Percentiles rank a stretch among this genome's conserved stretches.
phyloP scores from a whole-genome alignment of 2,888 invertebrate species.

The Petrolisthes cinctipes region DNA sequence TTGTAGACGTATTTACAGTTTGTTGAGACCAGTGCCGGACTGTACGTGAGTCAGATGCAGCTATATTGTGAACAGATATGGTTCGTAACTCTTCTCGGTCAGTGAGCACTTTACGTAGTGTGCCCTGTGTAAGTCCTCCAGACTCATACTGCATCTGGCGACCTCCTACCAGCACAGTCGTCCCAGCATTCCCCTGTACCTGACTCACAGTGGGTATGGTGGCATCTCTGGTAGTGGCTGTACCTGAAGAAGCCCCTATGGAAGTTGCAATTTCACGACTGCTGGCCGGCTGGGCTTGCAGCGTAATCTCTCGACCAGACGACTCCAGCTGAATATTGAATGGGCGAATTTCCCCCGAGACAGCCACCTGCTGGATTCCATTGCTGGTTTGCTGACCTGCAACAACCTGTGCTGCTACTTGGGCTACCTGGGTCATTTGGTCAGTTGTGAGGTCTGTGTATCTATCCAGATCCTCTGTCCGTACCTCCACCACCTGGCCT shows the following conservation, averaged over 20 bases:
- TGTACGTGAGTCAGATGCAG: constrained; percentile 22
- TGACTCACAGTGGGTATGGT: constrained; percentile 44
- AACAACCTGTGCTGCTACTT: constrained; percentile 62
- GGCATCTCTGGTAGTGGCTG: constrained; percentile 40
- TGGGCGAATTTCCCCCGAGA: constrained; percentile 52
- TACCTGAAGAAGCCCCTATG: constrained; percentile 31
- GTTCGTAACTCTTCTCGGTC: constrained; percentile 47
- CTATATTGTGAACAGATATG: constrained; percentile 40
- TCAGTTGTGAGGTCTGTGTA: constrained; percentile 62
- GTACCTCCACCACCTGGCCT: constrained; percentile 64
- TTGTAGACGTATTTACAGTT: constrained; percentile 28
- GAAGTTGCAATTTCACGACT: constrained; percentile 32
- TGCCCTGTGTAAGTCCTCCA: constrained; percentile 39
- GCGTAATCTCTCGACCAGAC: constrained; percentile 43
- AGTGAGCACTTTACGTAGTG: constrained; percentile 51
- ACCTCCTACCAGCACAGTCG: constrained; percentile 50
- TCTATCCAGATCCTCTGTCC: constrained; percentile 58
- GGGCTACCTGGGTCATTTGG: constrained; percentile 60
- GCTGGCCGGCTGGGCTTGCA: constrained; percentile 28
- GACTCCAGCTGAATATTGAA: constrained; percentile 61
- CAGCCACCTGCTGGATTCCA: constrained; percentile 51
- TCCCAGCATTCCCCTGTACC: constrained; percentile 39
- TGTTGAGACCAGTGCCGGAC: constrained; percentile 45
- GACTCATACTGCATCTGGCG: constrained; percentile 51
- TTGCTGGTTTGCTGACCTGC: constrained; percentile 40